Base-by-base conservation (phyloP, 92 coral and sea anemone genomes). In the Palythoa grandiflora region DNA sequence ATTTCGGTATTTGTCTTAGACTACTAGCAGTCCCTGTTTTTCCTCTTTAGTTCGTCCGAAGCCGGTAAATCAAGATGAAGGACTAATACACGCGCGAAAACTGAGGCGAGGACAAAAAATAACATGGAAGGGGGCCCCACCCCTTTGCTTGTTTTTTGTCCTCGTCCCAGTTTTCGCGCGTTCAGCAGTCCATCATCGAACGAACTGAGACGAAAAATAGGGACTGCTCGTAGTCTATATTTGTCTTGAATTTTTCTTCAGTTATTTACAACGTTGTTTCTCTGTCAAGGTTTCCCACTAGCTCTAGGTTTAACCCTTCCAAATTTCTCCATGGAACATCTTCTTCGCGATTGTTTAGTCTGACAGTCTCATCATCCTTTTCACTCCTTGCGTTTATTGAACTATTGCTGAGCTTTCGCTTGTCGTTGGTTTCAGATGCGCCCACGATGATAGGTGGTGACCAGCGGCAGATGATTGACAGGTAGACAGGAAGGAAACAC, bases 401-500 rank as follows among this genome's bases (percentile, higher is more conserved):
- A 55, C 51, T 36, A 37, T 78, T 38, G n/a, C 13, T 57, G 9
- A 78, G 35, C 14, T 80, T 44, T 44, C 55, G 39, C 40, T 15
- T 19, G 38, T 80, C 85, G 28, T 63, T 55, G 12, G 21, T 8
- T 19, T 48, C 52, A 51, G n/a, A 55, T 7, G 87, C 73, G 47
- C 88, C 72, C 8, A 90, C 79, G 3, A 93, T 40, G 40, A 80
- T 16, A 80, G 73, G 17, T 61, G 74, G 59, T 17, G 85, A 79
- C 61, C 89, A 63, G 73, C 96, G 92, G 83, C 93, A 92, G 90
- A 94, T 57, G 84, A 94, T 87, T 11, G 95, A 87, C 16, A 94
- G 87, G 75, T 92, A 94, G 44, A 94, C 97, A 4, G 97, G 97
- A 3, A 94, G 85, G 77, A 94, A 89, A 65, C 95, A 92, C 37